phyloP scores from a whole-genome alignment of 2,888 invertebrate genomes.

The Cephus nigrinus region DNA sequence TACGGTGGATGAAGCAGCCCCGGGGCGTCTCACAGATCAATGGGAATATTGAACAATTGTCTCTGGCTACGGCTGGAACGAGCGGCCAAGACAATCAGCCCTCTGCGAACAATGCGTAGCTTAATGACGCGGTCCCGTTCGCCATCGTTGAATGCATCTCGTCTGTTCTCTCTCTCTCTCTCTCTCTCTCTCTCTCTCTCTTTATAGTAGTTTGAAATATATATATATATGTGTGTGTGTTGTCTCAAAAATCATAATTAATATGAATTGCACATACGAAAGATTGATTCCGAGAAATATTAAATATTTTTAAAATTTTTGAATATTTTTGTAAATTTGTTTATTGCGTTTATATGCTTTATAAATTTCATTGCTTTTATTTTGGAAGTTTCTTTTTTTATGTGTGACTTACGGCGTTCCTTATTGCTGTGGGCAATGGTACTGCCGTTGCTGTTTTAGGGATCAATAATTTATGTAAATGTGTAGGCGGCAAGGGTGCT shows the following conservation, averaged over 20 bases:
- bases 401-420: neutral
- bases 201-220: neutral
- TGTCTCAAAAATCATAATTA: neutral
- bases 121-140: constrained; percentile 59
- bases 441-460: constrained; percentile 62
- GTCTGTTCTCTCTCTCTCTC: neutral
- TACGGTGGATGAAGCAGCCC: constrained; percentile 31
- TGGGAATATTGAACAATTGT: constrained; percentile 67
- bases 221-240: neutral
- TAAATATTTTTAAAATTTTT: neutral
- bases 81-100: constrained; percentile 66
- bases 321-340: neutral
- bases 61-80: constrained; percentile 63
- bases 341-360: neutral
- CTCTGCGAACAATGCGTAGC: constrained; percentile 64
- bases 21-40: constrained; percentile 62
- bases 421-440: constrained; percentile 51
- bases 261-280: neutral
- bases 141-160: constrained; percentile 15
- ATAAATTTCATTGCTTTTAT: neutral
- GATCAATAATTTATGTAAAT: constrained; percentile 67
- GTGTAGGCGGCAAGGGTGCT: constrained; percentile 65
- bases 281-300: neutral
- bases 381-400: neutral
- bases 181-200: neutral